Base-by-base conservation (phyloP, 2,888 invertebrate genomes). In the Polydrusus cervinus region DNA sequence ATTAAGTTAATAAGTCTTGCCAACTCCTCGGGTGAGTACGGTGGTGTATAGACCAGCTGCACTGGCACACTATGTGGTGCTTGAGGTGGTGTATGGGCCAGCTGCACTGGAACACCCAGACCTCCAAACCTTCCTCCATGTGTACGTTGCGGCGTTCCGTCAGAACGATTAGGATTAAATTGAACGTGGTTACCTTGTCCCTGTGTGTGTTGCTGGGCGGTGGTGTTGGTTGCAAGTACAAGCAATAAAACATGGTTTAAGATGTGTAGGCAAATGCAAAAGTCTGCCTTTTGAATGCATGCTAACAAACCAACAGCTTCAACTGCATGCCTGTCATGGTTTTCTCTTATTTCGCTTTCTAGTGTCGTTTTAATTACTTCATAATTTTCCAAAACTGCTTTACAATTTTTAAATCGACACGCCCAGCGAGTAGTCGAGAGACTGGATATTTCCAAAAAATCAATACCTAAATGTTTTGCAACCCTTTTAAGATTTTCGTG, bases 391-490 rank as follows among this genome's bases (percentile, higher is more conserved):
- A 55, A 71, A 53, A 78, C 66, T 30, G 73, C 34, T 70, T 68
- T 69, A 62, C 75, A 75, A 45, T 78, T 75, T 70, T 74, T 47
- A 34, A 38, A 68, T 30, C 71, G 76, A 49, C 76, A 78, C 43
- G 57, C 65, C 72, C 76, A 78, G 30, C 78, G 71, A 25, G 78
- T 76, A 57, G 66, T 74, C 16, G 57, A 67, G n/a, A 74, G 53
- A 65, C 76, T 76, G n/a, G 64, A 47, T 43, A 78, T 62, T 69
- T 78, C 74, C n/a, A 53, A 20, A 74, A n/a, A 45, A 38, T 62
- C 57, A 18, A 74, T 60, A 25, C 74, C 74, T 13, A 78, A 53
- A 55, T 43, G 53, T 18, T 78, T 49, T 10, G 55, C 62, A 20
- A 67, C 40, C 45, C 74, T 69, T 66, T 60, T 18, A 55, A 79